These are phyloP conservation scores for Gorsachius magnificus DNA, from an alignment of 2,797 vertebrate genomes.

Conservation along the genomic window DNA sequence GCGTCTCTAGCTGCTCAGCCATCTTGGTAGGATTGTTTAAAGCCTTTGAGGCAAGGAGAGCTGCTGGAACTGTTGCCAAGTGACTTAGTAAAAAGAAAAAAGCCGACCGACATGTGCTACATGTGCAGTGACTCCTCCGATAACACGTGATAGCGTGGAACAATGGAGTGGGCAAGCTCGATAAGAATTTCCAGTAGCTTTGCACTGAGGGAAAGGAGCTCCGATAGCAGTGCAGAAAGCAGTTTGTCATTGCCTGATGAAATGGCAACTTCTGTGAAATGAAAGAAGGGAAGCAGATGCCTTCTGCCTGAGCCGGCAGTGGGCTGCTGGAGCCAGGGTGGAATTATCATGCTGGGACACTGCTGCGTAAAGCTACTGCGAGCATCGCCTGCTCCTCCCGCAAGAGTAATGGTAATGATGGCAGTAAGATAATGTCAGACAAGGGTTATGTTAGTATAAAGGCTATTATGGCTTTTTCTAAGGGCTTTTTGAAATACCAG, in stretches of 20 bases:
- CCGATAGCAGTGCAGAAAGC: neutral
- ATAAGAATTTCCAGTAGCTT: constrained; percentile 54
- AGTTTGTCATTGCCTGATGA: neutral
- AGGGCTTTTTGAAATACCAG: neutral
- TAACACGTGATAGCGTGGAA: neutral
- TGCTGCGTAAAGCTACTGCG: neutral
- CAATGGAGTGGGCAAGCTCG: constrained; percentile 14
- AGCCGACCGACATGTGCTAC: neutral
- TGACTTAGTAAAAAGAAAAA: neutral
- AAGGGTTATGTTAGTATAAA: neutral
- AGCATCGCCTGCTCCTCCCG: neutral
- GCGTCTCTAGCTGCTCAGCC: neutral
- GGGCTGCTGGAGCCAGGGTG: neutral
- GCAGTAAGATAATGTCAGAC: neutral
- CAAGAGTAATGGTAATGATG: fast-evolving
- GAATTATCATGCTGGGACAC: neutral
- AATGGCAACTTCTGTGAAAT: neutral
- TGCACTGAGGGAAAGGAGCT: neutral
- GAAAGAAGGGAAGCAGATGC: neutral
- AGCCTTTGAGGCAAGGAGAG: constrained; percentile 5
- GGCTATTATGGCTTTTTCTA: neutral
- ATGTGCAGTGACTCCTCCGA: neutral
- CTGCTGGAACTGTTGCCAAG: neutral
- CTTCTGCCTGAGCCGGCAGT: neutral
- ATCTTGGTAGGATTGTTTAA: constrained; percentile 29